Evolutionary conservation across 2,797 vertebrate genomes (phyloP).

Genomic region (Oceanodroma leucorhoa): DNA sequence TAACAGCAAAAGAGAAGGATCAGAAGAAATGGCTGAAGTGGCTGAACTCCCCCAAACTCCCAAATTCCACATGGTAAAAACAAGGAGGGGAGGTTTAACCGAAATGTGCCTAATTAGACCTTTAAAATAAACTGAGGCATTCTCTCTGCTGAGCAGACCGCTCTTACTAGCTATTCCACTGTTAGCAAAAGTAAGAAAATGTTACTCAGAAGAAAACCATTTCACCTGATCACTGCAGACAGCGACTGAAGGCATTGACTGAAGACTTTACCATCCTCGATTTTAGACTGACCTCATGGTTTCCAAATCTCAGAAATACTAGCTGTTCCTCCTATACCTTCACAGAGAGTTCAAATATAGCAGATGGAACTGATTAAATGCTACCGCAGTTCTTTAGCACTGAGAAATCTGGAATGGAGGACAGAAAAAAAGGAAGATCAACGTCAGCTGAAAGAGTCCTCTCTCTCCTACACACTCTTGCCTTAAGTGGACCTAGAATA

Average conservation of each 20-base stretch:
- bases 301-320: not conserved
- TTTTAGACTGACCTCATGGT: not conserved
- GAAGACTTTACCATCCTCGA: not conserved
- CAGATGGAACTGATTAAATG: not conserved
- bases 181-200: not conserved
- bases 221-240: not conserved
- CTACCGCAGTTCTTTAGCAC: not conserved
- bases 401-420: conserved; percentile 19
- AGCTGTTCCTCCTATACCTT: not conserved
- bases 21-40: not conserved
- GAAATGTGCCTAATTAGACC: not conserved
- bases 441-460: not conserved
- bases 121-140: not conserved
- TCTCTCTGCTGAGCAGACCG: not conserved
- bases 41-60: not conserved
- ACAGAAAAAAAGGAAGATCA: not conserved
- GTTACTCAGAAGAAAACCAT: not conserved
- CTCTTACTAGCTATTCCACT: not conserved
- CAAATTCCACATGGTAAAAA: not conserved
- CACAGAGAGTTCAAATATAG: not conserved
- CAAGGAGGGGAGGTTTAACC: not conserved
- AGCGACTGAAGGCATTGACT: not conserved
- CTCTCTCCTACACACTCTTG: not conserved
- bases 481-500: not conserved
- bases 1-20: not conserved